phyloP scores from a whole-genome alignment of 1,140 invertebrate genomes.

The Trichonephila clavipes region DNA sequence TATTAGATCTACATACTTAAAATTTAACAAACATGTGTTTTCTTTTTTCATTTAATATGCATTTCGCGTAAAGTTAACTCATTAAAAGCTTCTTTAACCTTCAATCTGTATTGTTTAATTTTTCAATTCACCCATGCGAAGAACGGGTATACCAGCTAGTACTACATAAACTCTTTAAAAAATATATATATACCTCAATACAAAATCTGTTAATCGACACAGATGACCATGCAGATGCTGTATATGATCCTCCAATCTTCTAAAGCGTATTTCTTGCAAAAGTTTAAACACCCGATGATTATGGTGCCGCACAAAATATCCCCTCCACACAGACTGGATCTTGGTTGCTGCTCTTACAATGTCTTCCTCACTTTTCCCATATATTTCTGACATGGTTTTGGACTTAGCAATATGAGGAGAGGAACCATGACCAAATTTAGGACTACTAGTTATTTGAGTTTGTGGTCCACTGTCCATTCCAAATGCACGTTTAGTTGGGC shows the following conservation, averaged over 20 bases:
- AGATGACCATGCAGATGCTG: constrained; percentile 81
- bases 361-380: constrained; percentile 76
- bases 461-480: constrained; percentile 26
- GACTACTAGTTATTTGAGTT: background rate
- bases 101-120: no score
- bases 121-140: no score
- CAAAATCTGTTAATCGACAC: constrained; percentile 72
- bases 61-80: no score
- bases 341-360: constrained; percentile 85
- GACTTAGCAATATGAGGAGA: constrained; percentile 47
- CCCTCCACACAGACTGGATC: constrained; percentile 94
- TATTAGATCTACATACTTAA: no score
- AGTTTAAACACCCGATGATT: constrained; percentile 87
- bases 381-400: constrained; percentile 61
- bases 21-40: no score
- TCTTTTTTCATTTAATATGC: no score
- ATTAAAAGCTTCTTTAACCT: no score
- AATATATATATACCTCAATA: constrained; percentile 66
- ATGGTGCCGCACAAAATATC: constrained; percentile 90
- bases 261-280: constrained; percentile 89
- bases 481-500: constrained; percentile 64
- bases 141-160: no score
- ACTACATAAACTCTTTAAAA: no score
- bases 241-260: constrained; percentile 91
- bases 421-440: constrained; percentile 17